These are phyloP conservation scores for Cryptocheilus praepositus DNA, from an alignment of 2,888 invertebrate genomes.

Conservation along the genomic window DNA sequence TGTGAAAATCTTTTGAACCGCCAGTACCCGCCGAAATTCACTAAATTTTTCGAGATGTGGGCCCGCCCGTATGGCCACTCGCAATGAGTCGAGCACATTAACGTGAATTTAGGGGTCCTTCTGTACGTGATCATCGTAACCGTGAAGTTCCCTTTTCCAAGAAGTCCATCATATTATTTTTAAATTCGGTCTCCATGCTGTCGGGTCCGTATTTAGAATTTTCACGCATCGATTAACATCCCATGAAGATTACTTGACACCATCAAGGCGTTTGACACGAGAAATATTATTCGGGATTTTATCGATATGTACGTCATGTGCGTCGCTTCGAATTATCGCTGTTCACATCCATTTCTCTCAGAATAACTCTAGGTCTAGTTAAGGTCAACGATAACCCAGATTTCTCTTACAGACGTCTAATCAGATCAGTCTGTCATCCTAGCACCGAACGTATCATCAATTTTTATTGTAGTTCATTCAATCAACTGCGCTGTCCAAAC, in stretches of 20 bases:
- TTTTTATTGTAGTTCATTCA: conserved; percentile 13
- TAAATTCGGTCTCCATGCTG: too few species aligned
- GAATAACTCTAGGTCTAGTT: conserved; percentile 8
- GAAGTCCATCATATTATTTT: too few species aligned
- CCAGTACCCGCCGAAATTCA: conserved; percentile 13
- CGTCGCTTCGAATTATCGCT: conserved; percentile 3
- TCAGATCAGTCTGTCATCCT: conserved; percentile 8
- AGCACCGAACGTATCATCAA: conserved; percentile 17
- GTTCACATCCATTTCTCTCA: conserved; percentile 10
- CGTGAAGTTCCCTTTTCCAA: too few species aligned
- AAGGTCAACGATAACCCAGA: conserved; percentile 14
- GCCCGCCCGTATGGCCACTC: conserved; percentile 37
- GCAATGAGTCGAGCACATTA: conserved; percentile 14
- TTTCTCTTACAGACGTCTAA: conserved; percentile 13
- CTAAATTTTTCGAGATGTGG: conserved; percentile 32
- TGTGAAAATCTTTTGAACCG: conserved; percentile 15
- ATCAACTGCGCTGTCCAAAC: neutral
- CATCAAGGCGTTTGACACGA: neutral
- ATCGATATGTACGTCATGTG: neutral
- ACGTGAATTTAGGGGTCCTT: conserved; percentile 3
- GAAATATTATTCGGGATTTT: neutral
- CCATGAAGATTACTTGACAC: conserved; percentile 5
- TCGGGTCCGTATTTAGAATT: neutral
- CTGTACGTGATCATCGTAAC: too few species aligned
- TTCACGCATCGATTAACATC: neutral